Evolutionary conservation across 2,113 vertebrate species (phyloP).

Genomic region (Prunella himalayana): DNA sequence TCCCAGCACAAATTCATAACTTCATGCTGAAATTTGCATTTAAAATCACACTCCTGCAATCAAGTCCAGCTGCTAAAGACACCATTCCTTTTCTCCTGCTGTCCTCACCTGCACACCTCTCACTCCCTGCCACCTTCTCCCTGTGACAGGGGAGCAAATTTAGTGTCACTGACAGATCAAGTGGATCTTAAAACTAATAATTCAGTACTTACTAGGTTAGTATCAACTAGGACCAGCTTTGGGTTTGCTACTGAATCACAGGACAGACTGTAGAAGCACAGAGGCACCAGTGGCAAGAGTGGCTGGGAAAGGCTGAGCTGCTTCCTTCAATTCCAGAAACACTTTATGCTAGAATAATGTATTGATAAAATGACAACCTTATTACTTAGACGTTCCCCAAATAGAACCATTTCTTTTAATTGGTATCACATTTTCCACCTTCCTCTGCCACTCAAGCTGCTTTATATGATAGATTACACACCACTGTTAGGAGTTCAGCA

Average conservation of each 20-base stretch:
- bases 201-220: neutral
- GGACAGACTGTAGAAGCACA: rapidly evolving
- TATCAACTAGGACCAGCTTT: neutral
- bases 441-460: neutral
- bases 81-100: neutral
- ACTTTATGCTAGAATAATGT: neutral
- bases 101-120: neutral
- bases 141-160: neutral
- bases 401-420: conserved; percentile 38
- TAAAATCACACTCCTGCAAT: neutral
- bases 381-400: neutral
- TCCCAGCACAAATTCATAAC: neutral
- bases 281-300: neutral
- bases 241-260: neutral
- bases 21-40: neutral
- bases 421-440: conserved; percentile 31
- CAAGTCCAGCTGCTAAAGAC: neutral
- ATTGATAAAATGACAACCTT: conserved; percentile 8
- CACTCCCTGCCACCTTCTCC: neutral
- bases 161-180: neutral
- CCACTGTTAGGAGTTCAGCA: conserved; percentile 5
- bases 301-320: neutral
- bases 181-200: neutral
- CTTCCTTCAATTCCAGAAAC: neutral
- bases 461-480: conserved; percentile 24